Percentiles rank a stretch among this genome's conserved stretches.
phyloP scores from a whole-genome alignment of 2,113 vertebrate genomes.

The Corythornis vintsioides region DNA sequence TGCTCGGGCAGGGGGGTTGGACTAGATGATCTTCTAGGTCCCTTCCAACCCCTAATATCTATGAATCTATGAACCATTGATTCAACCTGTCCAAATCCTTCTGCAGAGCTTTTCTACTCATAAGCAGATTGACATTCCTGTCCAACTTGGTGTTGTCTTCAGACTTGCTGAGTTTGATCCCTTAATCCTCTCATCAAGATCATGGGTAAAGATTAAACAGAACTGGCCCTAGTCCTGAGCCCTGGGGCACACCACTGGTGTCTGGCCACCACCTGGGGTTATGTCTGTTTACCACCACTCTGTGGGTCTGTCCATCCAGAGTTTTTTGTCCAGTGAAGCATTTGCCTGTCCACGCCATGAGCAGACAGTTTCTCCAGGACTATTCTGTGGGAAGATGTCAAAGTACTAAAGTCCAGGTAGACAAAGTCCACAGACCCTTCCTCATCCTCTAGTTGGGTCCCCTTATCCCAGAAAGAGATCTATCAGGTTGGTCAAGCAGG shows the following conservation, averaged over 20 bases:
- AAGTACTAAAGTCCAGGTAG: not conserved
- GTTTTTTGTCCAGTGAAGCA: not conserved
- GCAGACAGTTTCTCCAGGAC: not conserved
- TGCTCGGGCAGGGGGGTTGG: too few relatives aligned
- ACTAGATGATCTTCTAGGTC: too few relatives aligned
- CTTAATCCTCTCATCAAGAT: not conserved
- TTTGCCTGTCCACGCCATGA: not conserved
- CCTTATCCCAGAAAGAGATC: not conserved
- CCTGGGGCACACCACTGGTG: not conserved
- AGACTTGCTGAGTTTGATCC: not conserved
- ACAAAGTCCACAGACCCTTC: not conserved
- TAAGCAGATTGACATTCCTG: not conserved
- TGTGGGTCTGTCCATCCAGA: not conserved
- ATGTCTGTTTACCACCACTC: not conserved
- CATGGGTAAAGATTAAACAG: not conserved
- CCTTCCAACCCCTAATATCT: too few relatives aligned
- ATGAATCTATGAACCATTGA: not conserved
- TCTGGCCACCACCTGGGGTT: not conserved
- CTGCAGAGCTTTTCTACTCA: not conserved
- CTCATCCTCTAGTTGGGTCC: not conserved
- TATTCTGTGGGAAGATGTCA: not conserved
- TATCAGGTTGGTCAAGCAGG: not conserved
- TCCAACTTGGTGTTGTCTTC: not conserved
- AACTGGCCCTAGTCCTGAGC: not conserved
- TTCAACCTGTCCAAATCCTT: not conserved